Conservation (phyloP, 2,888 invertebrate genomes). For the Rotaria sp. region DNA sequence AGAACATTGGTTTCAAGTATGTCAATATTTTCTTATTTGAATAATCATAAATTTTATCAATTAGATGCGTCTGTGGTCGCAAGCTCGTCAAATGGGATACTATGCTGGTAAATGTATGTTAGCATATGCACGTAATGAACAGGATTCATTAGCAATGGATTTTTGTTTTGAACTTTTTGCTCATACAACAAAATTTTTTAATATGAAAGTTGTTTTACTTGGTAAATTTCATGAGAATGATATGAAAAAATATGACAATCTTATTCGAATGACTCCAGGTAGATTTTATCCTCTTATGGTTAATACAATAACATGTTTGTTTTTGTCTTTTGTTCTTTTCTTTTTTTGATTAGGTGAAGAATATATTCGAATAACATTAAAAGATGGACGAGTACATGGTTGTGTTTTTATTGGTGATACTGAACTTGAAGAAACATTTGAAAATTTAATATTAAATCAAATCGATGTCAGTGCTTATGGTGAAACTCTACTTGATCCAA, state of each 20-base stretch:
- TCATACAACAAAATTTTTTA: constrained; percentile 88
- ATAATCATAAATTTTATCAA: constrained; percentile 40
- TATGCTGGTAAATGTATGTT: constrained; percentile 84
- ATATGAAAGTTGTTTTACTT: constrained; percentile 71
- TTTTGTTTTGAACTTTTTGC: constrained; percentile 95
- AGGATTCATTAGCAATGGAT: constrained; percentile 59
- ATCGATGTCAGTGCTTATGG: constrained; percentile 78
- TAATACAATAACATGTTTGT: too few relatives aligned
- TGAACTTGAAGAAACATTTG: constrained; percentile 91
- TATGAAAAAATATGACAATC: constrained; percentile 65
- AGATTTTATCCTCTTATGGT: background rate
- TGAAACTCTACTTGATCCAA: constrained; percentile 83
- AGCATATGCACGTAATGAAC: constrained; percentile 45
- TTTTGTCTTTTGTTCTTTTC: too few relatives aligned
- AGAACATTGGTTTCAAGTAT: constrained; percentile 67
- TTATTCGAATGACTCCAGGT: constrained; percentile 68
- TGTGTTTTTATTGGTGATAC: constrained; percentile 92
- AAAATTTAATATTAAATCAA: constrained; percentile 90
- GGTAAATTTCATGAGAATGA: constrained; percentile 88
- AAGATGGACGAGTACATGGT: constrained; percentile 77
- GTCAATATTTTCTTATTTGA: too few relatives aligned
- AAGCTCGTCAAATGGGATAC: constrained; percentile 91
- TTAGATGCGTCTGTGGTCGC: constrained; percentile 89
- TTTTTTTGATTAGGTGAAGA: constrained; percentile 49
- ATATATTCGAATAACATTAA: constrained; percentile 74